Conservation (phyloP, 2,113 vertebrate species). For the Montifringilla adamsi region DNA sequence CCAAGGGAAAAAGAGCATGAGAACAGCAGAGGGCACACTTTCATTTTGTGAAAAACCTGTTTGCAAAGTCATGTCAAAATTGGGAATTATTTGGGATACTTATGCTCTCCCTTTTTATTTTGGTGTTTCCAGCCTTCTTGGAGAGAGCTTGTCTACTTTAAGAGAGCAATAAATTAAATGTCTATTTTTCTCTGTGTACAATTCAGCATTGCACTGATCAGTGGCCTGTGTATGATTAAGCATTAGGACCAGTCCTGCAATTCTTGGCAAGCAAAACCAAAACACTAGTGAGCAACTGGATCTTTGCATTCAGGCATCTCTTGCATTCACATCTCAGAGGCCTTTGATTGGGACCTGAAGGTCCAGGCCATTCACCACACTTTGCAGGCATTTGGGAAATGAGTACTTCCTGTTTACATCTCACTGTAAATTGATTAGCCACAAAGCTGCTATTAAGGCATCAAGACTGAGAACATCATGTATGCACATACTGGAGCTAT, state of each 20-base stretch:
- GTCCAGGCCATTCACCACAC: background rate
- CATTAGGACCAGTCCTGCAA: background rate
- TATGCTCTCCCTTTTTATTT: background rate
- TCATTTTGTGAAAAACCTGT: background rate
- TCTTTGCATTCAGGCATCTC: background rate
- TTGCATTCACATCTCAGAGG: background rate
- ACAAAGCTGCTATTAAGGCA: background rate
- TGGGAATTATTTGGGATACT: background rate
- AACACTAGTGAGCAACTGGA: background rate
- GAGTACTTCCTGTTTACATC: background rate
- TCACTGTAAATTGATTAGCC: background rate
- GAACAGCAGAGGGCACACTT: conserved; percentile 25
- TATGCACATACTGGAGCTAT: background rate
- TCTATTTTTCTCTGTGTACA: background rate
- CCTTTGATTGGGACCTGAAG: background rate
- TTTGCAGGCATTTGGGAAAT: background rate
- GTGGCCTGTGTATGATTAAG: background rate
- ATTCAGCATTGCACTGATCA: background rate
- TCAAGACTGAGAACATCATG: background rate
- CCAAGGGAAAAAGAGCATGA: accelerated
- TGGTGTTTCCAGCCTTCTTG: background rate
- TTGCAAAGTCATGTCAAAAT: background rate
- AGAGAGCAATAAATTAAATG: background rate
- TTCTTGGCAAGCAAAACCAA: background rate
- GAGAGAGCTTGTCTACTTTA: background rate